Evolutionary conservation across 2,888 invertebrate genomes (phyloP), one percentile per base, ranked within the genome.

Genomic region (Patella ulyssiponensis): DNA sequence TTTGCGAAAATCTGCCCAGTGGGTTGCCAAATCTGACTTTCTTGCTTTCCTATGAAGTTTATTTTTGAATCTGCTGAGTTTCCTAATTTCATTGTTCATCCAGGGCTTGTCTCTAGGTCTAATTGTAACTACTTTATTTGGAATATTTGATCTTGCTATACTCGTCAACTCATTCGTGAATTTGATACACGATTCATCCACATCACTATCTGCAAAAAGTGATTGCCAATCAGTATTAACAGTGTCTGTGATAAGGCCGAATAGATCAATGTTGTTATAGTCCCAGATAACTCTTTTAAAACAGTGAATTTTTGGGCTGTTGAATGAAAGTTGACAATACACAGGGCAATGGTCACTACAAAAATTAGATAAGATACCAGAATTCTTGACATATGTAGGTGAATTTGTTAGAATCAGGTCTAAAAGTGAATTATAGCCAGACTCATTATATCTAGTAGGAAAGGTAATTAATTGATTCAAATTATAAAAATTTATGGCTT

Each of bases 321-420:
- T 58, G 58, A 58, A 58, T 7, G 17, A n/a, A 20, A 58, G 58
- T 58, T 58, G 58, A 58, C 58, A 58, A 58, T 58, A 58, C 58
- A 58, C 58, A 58, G 58, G 58, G 20, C 58, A 58, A 58, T 58
- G 58, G 58, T 58, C 58, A 58, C 58, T 58, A 58, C 58, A 58
- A n/a, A 58, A 20, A 58, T 58, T 58, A 7, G 64, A 7, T 20
- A 64, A 64, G n/a, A n/a, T 11, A 12, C 64, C 64, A 9, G 64
- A 64, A 7, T 64, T 64, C 23, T 64, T 11, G n/a, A 64, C 64
- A 64, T 64, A 20, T 64, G n/a, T n/a, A 20, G 11, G 20, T 20
- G 20, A 64, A 20, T 64, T 64, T n/a, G 64, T 20, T 20, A 64
- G 64, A 64, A 64, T 64, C 7, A 64, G 64, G 23, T 64, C 64